phyloP scores from a whole-genome alignment of 2,113 vertebrate species.

The Bettongia penicillata region DNA sequence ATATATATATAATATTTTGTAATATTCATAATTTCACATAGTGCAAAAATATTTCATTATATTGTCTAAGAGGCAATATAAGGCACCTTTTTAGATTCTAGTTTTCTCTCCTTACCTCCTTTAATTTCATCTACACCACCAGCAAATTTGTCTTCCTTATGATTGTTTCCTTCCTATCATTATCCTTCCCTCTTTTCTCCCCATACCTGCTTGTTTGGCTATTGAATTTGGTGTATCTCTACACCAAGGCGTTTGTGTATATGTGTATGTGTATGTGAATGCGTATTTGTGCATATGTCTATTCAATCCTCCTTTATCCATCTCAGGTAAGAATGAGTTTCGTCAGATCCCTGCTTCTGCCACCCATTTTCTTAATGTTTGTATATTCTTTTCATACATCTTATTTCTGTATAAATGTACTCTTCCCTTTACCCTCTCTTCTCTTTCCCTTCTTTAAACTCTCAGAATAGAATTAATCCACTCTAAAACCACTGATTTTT shows the following conservation, averaged over 20 bases:
- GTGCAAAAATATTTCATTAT: too few relatives aligned
- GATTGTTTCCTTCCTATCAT: neutral
- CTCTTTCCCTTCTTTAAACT: neutral
- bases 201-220: neutral
- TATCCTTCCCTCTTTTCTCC: neutral
- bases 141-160: neutral
- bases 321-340: neutral
- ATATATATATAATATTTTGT: too few relatives aligned
- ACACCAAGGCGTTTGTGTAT: neutral
- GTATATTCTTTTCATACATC: neutral
- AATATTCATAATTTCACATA: too few relatives aligned
- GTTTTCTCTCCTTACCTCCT: too few relatives aligned
- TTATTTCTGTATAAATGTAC: neutral
- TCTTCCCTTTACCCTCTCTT: neutral
- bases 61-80: too few relatives aligned
- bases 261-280: too few relatives aligned
- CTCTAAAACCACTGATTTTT: neutral
- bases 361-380: neutral
- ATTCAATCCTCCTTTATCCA: neutral
- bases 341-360: neutral
- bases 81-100: too few relatives aligned
- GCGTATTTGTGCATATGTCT: too few relatives aligned
- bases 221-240: neutral
- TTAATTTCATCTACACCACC: neutral
- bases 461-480: neutral